These are phyloP conservation scores for Metallyticus violacea DNA, from an alignment of 2,888 invertebrate genomes.

Conservation along the genomic window DNA sequence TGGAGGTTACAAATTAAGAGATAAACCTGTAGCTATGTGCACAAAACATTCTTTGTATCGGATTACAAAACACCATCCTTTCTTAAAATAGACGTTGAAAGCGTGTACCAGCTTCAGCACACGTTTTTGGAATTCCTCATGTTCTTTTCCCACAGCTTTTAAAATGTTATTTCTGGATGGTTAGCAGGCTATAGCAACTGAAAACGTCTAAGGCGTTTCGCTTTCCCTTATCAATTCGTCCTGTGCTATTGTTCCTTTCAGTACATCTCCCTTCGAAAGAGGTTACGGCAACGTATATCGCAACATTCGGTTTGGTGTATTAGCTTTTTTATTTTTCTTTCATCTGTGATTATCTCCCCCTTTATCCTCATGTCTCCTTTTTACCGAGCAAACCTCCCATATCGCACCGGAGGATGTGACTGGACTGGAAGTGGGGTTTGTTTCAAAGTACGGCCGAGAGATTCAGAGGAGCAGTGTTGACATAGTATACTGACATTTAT, in stretches of 20 bases:
- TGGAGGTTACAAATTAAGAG: no score
- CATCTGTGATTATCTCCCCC: slow-evolving; percentile 4
- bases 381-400: slow-evolving; percentile 8
- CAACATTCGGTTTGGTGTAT: slow-evolving; percentile 9
- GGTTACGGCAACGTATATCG: not conserved
- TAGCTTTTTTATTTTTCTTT: slow-evolving; percentile 8
- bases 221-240: not conserved
- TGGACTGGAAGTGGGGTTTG: not conserved
- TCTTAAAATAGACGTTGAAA: not conserved
- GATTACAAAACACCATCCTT: no score
- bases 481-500: no score
- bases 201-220: not conserved
- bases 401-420: not conserved
- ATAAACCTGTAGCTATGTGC: no score
- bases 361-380: slow-evolving; percentile 3
- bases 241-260: not conserved
- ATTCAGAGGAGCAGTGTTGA: no score
- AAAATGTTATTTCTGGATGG: not conserved
- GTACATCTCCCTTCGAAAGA: not conserved
- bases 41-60: no score
- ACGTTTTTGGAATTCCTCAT: not conserved
- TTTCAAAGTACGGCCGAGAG: not conserved
- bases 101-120: not conserved
- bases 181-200: not conserved
- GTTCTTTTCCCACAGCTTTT: not conserved